Evolutionary conservation across 2,113 vertebrate species (phyloP).

Genomic region (Nicator chloris): DNA sequence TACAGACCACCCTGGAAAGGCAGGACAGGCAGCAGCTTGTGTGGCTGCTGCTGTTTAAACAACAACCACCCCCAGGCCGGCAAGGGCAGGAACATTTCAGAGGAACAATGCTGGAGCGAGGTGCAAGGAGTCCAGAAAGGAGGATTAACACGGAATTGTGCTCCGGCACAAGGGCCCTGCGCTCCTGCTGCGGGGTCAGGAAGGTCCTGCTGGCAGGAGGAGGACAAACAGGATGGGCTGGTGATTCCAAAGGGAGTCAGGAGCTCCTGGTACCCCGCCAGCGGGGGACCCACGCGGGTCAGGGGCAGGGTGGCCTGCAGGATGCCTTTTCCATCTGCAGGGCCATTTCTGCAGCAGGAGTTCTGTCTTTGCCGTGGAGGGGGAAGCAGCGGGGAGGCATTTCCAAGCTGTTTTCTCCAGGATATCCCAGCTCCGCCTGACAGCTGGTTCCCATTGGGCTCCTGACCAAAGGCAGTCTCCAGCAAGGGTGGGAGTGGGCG

Average conservation of each 20-base stretch:
- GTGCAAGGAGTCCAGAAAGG: neutral
- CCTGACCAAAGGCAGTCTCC: conserved; percentile 62
- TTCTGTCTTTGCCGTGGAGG: neutral
- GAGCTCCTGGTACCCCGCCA: conserved; percentile 10
- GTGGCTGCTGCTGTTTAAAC: conserved; percentile 60
- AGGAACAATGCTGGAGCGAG: conserved; percentile 35
- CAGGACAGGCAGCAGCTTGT: conserved; percentile 59
- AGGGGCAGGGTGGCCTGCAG: conserved; percentile 5
- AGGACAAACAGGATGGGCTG: conserved; percentile 42
- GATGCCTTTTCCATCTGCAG: conserved; percentile 50
- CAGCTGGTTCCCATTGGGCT: conserved; percentile 71
- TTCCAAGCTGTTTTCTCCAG: conserved; percentile 57
- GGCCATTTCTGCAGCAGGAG: neutral
- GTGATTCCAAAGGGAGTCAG: neutral
- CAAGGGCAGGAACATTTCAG: conserved; percentile 42
- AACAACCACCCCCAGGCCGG: conserved; percentile 41
- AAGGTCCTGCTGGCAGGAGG: neutral
- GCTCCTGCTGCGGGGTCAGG: neutral
- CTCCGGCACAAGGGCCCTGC: neutral
- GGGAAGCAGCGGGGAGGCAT: conserved; percentile 2
- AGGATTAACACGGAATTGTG: neutral
- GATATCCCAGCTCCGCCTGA: conserved; percentile 47
- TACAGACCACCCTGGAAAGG: conserved; percentile 73
- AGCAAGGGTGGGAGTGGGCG: conserved; percentile 40
- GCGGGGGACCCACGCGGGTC: neutral